Base-by-base conservation (phyloP, 2,888 invertebrate genomes). In the Pandemis cinnamomeana region DNA sequence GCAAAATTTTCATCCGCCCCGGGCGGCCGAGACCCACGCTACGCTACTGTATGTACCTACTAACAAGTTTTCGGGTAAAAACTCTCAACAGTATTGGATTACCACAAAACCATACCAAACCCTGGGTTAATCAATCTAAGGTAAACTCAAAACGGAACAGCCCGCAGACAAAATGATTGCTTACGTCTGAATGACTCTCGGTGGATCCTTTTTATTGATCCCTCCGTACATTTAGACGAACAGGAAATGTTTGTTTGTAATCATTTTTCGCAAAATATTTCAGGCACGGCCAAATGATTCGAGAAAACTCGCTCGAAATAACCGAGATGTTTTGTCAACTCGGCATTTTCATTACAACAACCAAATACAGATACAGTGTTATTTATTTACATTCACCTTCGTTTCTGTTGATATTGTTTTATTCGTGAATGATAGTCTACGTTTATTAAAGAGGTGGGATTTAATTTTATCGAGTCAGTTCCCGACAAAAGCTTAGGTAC, bases 51-150 rank as follows among this genome's bases (percentile, higher is more conserved):
- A 27, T 2, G 1, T 27, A 27, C 27, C 2, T 2, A 27, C 27
- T 36, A 36, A 36, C 27, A 36, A 36, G 27, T 36, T 36, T 66
- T 20, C 15, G 42, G 11, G 42, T 15, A 61, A 15, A 69, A 69
- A 44, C 73, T 73, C 64, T 73, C 60, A 70, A 73, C 42, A 8
- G 51, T 73, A 69, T 73, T 61, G 27, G 69, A 53, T 73, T 64
- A 64, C 67, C 51, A 41, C 72, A 55, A 69, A 73, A 73, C 58
- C 63, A 36, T 42, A 41, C 5, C 41, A 63, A 72, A 42, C 62
- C 63, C 72, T 48, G 58, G 58, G 69, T 64, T 69, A 69, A 73
- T 73, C 73, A 73, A 70, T 73, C 69, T 44, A 70, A 73, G 55
- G 73, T 66, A 64, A 58, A 64, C 42, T 70, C 64, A 36, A 60